These are phyloP conservation scores for Subacronicta megacephala DNA, from an alignment of 2,888 invertebrate genomes.

Conservation along the genomic window DNA sequence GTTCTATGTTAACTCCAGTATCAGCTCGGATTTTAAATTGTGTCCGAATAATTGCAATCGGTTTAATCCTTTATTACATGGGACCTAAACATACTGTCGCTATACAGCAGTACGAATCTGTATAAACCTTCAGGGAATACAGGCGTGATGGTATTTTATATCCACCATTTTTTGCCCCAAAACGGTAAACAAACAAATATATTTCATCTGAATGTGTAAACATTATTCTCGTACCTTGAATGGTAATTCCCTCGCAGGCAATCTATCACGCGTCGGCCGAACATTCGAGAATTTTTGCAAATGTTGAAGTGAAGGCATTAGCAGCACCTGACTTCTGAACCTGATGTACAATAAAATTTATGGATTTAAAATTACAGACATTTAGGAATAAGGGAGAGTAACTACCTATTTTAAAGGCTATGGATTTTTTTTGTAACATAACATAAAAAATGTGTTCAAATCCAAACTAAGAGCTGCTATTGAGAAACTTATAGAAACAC, in stretches of 20 bases:
- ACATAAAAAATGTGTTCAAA: no score
- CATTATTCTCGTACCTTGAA: slow-evolving; percentile 14
- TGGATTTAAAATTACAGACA: slow-evolving; percentile 23
- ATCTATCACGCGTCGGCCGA: slow-evolving; percentile 38
- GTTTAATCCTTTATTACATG: no score
- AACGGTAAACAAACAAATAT: slow-evolving; percentile 18
- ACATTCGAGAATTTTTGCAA: slow-evolving; percentile 29
- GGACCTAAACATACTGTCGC: no score
- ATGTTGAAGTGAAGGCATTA: slow-evolving; percentile 44
- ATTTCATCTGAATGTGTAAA: slow-evolving; percentile 35
- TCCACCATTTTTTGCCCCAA: not conserved
- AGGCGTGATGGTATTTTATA: not conserved
- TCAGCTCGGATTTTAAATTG: no score
- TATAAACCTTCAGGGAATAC: no score
- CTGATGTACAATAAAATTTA: slow-evolving; percentile 23
- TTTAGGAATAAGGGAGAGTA: slow-evolving; percentile 1
- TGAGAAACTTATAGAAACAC: no score
- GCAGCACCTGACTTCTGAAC: slow-evolving; percentile 40
- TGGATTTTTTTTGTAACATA: no score
- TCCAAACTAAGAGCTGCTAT: no score
- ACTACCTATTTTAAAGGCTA: no score
- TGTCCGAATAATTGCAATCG: no score
- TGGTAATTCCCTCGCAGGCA: slow-evolving; percentile 27
- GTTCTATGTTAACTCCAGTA: no score
- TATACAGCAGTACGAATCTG: no score